phyloP scores from a whole-genome alignment of 1,140 invertebrate genomes.

The Daktulosphaira vitifoliae region DNA sequence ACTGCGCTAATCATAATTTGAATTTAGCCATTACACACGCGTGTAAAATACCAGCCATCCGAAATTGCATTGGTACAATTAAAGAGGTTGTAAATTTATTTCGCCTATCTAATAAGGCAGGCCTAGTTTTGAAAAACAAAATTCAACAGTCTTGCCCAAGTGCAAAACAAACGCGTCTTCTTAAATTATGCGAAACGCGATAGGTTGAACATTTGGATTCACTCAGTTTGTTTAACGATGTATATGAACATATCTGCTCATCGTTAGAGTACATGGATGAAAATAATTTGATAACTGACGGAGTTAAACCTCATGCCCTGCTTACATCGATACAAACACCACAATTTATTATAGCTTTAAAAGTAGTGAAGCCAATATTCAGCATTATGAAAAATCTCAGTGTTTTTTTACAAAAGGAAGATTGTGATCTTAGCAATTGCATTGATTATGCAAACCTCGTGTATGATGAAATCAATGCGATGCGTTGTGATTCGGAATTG shows the following conservation, averaged over 20 bases:
- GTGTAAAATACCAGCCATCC: slow-evolving; percentile 1
- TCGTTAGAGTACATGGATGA: neutral
- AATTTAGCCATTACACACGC: neutral
- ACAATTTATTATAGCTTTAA: slow-evolving; percentile 13
- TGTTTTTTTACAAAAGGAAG: slow-evolving; percentile 4
- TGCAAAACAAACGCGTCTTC: neutral
- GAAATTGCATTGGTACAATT: slow-evolving; percentile 5
- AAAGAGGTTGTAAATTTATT: slow-evolving; percentile 20
- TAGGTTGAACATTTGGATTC: neutral
- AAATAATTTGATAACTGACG: neutral
- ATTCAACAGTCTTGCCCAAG: neutral
- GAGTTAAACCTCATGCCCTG: neutral
- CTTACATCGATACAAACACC: neutral
- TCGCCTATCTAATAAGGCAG: neutral
- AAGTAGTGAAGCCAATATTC: slow-evolving; percentile 5
- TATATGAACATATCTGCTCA: neutral
- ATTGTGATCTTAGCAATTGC: neutral
- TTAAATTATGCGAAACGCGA: slow-evolving; percentile 9
- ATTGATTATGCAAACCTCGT: neutral
- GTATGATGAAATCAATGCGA: neutral
- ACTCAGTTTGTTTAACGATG: slow-evolving; percentile 7
- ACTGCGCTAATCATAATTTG: slow-evolving; percentile 10
- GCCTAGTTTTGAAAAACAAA: neutral
- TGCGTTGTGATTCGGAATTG: neutral
- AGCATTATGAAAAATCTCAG: neutral